A percentile compares a stretch with the other conserved stretches of the same genome.
These are phyloP conservation scores for Elgonia sp. DNA, from an alignment of 2,888 invertebrate species.

Conservation along the genomic window DNA sequence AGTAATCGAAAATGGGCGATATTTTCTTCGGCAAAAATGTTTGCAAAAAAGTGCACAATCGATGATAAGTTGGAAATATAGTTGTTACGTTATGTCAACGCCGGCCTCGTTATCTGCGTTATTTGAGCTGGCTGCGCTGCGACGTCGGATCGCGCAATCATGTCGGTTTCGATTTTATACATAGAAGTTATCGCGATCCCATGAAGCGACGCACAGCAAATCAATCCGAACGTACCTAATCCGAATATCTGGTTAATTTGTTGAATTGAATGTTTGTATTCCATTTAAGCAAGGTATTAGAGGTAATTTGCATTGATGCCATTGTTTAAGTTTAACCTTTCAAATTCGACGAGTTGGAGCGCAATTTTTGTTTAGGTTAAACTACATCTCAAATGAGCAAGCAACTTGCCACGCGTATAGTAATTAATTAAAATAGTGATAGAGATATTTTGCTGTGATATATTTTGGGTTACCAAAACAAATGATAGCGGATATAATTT, in stretches of 20 bases:
- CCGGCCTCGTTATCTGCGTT: no score
- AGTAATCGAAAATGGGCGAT: no score
- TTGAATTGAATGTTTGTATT: slow-evolving; percentile 70
- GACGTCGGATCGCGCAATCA: slow-evolving; percentile 61
- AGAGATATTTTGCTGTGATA: neutral
- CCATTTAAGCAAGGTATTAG: slow-evolving; percentile 64
- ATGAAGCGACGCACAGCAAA: slow-evolving; percentile 76
- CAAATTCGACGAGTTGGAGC: neutral
- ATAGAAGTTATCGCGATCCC: slow-evolving; percentile 77
- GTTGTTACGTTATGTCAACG: no score
- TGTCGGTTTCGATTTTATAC: slow-evolving; percentile 80
- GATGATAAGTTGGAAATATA: no score
- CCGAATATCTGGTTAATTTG: slow-evolving; percentile 76
- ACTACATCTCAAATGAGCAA: no score
- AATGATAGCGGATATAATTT: neutral
- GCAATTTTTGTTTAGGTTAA: no score
- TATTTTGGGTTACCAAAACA: no score
- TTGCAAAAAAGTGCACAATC: no score
- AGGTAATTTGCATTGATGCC: slow-evolving; percentile 40
- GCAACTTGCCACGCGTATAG: no score
- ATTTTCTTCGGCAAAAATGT: slow-evolving; percentile 48
- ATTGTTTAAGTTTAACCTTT: slow-evolving; percentile 50
- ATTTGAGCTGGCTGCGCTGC: slow-evolving; percentile 54
- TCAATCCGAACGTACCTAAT: slow-evolving; percentile 78
- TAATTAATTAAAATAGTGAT: neutral